Base-by-base conservation (phyloP, 2,113 vertebrate species). In the Psephotus haematonotus region DNA sequence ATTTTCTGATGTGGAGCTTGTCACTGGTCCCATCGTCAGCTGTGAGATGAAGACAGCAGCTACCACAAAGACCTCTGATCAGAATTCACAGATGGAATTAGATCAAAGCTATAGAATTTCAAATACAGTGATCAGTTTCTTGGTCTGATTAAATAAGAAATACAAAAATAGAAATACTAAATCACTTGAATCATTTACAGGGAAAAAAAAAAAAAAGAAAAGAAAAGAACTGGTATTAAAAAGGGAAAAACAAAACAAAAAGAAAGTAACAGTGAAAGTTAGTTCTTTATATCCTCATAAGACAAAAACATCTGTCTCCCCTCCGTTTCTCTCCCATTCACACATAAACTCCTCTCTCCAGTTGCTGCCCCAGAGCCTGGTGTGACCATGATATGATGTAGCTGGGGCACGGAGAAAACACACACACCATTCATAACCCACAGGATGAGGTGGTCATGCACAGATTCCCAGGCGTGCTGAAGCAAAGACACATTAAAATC, bases 111-210 rank as follows among this genome's bases (percentile, higher is more conserved):
- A 33, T 27, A 22, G 78, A 84, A 82, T 24, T 82, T 43, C 82
- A 60, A 24, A 64, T 15, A 10, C 0, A 49, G 7, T 10, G 23
- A 75, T 59, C 69, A 74, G 25, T 37, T 75, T 59, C 72, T 94
- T 37, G 6, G 14, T 60, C 39, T 84, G 78, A 79, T 78, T 12
- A 47, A 87, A 28, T 6, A 19, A 77, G 63, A 39, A 65, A 78
- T 9, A 43, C 4, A 27, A 65, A 90, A 95, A 80, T 4, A 65
- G 39, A 80, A 93, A 82, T 52, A 64, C 1, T 11, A 55, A 60
- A 63, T n/a, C 31, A 25, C 41, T 49, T 1, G 0, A 11, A 43
- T 25, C 0, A 1, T 63, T 79, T 55, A 43, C 23, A 12, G 24
- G 10, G 3, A 18, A n/a, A 28, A 37, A 37, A 5, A 46, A 20